phyloP scores from a whole-genome alignment of 2,888 invertebrate species.

The Plagodis dolabraria region DNA sequence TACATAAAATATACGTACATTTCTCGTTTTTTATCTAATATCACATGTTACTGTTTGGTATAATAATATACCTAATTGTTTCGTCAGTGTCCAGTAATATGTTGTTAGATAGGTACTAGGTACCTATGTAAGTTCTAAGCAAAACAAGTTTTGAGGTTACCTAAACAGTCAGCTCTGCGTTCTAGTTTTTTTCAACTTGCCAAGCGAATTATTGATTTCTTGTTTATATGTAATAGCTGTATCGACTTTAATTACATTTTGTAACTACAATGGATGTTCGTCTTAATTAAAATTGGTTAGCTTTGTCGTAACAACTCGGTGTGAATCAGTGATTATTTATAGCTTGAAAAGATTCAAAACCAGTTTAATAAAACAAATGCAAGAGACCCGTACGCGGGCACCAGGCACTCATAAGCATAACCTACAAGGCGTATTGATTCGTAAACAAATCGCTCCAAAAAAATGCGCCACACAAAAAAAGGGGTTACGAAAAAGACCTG shows the following conservation, averaged over 20 bases:
- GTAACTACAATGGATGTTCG: constrained; percentile 19
- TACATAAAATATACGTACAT: constrained; percentile 7
- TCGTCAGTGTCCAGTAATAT: constrained; percentile 31
- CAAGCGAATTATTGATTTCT: constrained; percentile 48
- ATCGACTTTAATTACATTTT: constrained; percentile 23
- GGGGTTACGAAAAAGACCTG: constrained; percentile 76
- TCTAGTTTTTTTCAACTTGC: constrained; percentile 55
- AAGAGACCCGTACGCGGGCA: constrained; percentile 46
- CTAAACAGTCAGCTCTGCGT: constrained; percentile 52
- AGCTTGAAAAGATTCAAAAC: constrained; percentile 37
- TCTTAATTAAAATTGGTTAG: constrained; percentile 26
- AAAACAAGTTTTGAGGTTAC: constrained; percentile 66
- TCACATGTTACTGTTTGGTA: constrained; percentile 20
- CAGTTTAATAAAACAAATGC: constrained; percentile 46
- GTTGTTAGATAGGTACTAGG: constrained; percentile 27
- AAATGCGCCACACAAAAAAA: constrained; percentile 70
- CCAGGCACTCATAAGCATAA: constrained; percentile 73
- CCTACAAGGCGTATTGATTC: constrained; percentile 69
- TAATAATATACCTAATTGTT: constrained; percentile 39
- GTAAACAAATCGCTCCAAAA: constrained; percentile 78
- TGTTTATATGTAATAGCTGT: constrained; percentile 36
- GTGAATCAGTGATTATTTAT: constrained; percentile 41
- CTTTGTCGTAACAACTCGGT: constrained; percentile 23
- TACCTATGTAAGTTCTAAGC: constrained; percentile 24
- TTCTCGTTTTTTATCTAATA: constrained; percentile 25